Evolutionary conservation across 1,140 invertebrate species (phyloP).

Genomic region (Thaumatotibia leucotreta): DNA sequence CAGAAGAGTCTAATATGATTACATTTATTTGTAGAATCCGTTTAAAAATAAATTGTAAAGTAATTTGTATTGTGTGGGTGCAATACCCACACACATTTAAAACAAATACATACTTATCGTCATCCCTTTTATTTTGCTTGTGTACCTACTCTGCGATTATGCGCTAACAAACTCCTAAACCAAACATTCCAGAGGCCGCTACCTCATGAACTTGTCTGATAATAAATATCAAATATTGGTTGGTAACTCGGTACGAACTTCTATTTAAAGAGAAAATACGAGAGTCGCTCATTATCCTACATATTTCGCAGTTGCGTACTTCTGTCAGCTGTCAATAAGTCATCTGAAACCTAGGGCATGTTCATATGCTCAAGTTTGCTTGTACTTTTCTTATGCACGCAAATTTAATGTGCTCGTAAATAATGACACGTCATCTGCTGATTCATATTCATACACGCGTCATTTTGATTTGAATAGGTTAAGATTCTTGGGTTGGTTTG

Average conservation of each 20-base stretch:
- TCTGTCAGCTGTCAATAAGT: conserved; percentile 39
- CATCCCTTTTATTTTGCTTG: no score
- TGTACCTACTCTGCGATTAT: no score
- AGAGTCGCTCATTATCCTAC: conserved; percentile 1
- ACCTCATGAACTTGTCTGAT: no score
- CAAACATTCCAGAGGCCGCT: no score
- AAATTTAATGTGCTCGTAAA: conserved; percentile 3
- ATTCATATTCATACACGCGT: not conserved
- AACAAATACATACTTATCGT: no score
- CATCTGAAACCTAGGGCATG: conserved; percentile 28
- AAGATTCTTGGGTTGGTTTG: not conserved
- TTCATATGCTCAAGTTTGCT: conserved; percentile 15
- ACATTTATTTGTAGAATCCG: no score
- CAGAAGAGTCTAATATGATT: not conserved
- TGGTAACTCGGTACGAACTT: not conserved
- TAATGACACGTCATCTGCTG: conserved; percentile 7
- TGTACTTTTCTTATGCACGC: not conserved
- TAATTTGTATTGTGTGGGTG: no score
- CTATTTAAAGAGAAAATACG: not conserved
- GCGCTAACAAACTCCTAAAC: no score
- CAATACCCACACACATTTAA: no score
- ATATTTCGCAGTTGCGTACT: conserved; percentile 30
- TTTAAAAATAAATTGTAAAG: no score
- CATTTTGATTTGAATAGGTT: not conserved
- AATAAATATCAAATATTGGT: not conserved